These are phyloP conservation scores for Coleophora flavipennella DNA, from an alignment of 2,888 invertebrate species.

Conservation along the genomic window DNA sequence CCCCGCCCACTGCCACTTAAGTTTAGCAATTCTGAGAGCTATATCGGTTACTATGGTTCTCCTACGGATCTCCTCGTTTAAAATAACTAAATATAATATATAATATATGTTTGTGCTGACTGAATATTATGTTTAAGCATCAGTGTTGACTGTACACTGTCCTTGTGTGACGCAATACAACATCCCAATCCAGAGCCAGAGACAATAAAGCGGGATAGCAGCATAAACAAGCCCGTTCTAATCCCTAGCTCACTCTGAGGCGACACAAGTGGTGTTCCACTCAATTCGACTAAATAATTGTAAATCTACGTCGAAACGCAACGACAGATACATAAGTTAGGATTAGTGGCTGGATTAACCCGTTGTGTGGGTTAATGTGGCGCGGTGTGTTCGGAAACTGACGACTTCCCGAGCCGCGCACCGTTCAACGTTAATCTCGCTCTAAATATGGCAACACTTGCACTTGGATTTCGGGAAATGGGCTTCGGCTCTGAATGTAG, in stretches of 20 bases:
- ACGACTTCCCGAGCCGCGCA: conserved; percentile 55
- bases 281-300: conserved; percentile 66
- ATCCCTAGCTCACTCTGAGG: conserved; percentile 61
- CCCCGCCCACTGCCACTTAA: no score
- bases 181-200: conserved; percentile 27
- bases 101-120: no score
- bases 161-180: no score
- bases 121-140: no score
- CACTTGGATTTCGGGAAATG: conserved; percentile 38
- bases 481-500: conserved; percentile 36
- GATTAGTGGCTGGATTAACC: conserved; percentile 62
- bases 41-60: no score
- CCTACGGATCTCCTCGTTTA: no score
- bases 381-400: conserved; percentile 39
- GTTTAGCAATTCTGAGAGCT: no score
- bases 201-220: conserved; percentile 54
- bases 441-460: conserved; percentile 49
- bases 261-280: conserved; percentile 52
- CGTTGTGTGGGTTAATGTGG: conserved; percentile 48
- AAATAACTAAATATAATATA: no score
- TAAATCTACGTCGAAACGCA: conserved; percentile 72
- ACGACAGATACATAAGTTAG: conserved; percentile 68
- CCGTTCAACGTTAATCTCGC: conserved; percentile 51
- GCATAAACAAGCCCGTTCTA: conserved; percentile 60
- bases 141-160: no score